phyloP scores from a whole-genome alignment of 2,888 invertebrate genomes.

The Athalia circularis region DNA sequence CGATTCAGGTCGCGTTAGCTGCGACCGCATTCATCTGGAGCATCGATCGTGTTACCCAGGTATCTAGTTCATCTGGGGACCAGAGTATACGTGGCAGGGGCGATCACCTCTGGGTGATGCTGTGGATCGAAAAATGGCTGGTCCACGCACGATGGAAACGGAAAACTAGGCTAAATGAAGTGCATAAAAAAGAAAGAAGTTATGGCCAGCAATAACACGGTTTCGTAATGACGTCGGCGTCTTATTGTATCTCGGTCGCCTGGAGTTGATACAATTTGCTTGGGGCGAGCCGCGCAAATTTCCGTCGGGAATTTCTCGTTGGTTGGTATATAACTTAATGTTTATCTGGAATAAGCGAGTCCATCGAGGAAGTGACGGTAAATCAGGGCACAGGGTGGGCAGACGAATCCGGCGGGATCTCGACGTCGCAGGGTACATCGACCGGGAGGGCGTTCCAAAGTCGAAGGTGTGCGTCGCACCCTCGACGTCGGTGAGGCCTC shows the following conservation, averaged over 20 bases:
- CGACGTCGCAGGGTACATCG: constrained; percentile 26
- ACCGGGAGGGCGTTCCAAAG: constrained; percentile 30
- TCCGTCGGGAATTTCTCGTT: neutral
- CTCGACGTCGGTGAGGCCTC: constrained; percentile 60
- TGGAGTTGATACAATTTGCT: neutral
- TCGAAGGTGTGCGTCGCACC: constrained; percentile 1
- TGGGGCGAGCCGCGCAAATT: neutral
- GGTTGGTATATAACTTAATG: neutral
- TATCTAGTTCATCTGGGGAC: constrained; percentile 33
- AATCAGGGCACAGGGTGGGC: constrained; percentile 2
- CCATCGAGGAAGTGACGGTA: constrained; percentile 6
- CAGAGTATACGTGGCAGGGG: constrained; percentile 15
- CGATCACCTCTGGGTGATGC: constrained; percentile 15
- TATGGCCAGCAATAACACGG: too few species aligned
- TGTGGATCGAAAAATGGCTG: constrained; percentile 9
- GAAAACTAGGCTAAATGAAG: constrained; percentile 36
- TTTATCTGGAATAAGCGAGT: neutral
- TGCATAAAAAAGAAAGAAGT: neutral
- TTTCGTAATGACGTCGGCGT: too few species aligned
- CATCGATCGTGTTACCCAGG: constrained; percentile 43
- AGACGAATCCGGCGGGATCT: constrained; percentile 3
- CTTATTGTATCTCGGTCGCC: too few species aligned
- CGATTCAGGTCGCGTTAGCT: constrained; percentile 34
- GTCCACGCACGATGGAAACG: constrained; percentile 16
- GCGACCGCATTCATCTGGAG: constrained; percentile 36